Conservation (phyloP, 1,140 invertebrate species). For the Platorchestia sp. region DNA sequence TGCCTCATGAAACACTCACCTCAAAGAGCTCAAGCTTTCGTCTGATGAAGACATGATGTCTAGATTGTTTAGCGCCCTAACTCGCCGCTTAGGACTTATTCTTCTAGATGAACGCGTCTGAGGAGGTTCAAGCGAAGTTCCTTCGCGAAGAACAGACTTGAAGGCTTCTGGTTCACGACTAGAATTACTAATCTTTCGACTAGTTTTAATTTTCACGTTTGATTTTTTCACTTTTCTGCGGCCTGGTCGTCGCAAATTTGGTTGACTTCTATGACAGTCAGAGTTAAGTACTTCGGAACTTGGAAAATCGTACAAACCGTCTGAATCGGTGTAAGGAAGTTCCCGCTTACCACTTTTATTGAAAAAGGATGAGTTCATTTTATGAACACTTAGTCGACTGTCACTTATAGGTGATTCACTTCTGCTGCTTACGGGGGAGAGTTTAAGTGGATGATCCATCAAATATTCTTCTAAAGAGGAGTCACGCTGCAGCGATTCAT, state of each 20-base stretch:
- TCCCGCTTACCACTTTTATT: conserved; percentile 75
- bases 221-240: conserved; percentile 60
- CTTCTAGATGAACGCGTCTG: conserved; percentile 56
- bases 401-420: conserved; percentile 81
- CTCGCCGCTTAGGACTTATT: conserved; percentile 61
- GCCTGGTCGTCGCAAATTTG: conserved; percentile 59
- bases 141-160: conserved; percentile 48
- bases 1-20: too few species aligned
- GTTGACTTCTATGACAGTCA: conserved; percentile 60
- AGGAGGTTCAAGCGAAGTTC: conserved; percentile 58
- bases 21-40: conserved; percentile 62
- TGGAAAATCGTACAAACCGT: conserved; percentile 82
- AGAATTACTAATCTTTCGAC: conserved; percentile 31
- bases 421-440: conserved; percentile 76
- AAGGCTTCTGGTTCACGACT: conserved; percentile 42
- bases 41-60: conserved; percentile 65
- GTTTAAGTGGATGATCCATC: conserved; percentile 64
- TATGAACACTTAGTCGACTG: conserved; percentile 65
- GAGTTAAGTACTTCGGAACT: conserved; percentile 77
- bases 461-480: conserved; percentile 65
- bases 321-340: conserved; percentile 81
- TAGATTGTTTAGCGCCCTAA: conserved; percentile 61
- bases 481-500: conserved; percentile 68
- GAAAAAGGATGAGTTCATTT: conserved; percentile 80
- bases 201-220: conserved; percentile 54